Percentiles rank a stretch among this genome's conserved stretches.
Conservation (phyloP, 1,140 invertebrate species). For the Holcopasites calliopsidis region DNA sequence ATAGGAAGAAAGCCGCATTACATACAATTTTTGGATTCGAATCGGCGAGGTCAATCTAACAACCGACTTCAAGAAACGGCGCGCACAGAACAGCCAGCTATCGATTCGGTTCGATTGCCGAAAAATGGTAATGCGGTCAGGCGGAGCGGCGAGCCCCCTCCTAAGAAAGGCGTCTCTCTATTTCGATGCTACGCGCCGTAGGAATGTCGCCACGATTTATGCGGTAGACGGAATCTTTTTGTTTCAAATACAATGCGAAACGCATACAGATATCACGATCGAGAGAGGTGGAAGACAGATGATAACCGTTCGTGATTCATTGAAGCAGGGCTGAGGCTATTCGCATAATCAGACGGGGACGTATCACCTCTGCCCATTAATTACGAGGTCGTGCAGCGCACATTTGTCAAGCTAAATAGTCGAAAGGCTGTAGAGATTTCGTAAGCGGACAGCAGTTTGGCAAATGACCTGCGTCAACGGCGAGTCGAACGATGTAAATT, state of each 20-base stretch:
- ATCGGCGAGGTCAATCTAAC: conserved; percentile 2
- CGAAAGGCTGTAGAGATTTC: neutral
- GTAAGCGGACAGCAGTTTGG: neutral
- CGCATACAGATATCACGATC: neutral
- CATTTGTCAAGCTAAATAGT: conserved; percentile 47
- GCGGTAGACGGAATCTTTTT: neutral
- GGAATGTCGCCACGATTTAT: conserved; percentile 25
- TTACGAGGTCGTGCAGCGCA: conserved; percentile 31
- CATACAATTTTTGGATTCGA: conserved; percentile 16
- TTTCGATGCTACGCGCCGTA: conserved; percentile 15
- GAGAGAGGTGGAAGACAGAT: neutral
- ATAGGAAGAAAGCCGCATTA: neutral
- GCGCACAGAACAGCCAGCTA: neutral
- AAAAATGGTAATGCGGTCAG: conserved; percentile 48
- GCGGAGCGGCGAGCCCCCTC: conserved; percentile 7
- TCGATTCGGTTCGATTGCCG: conserved; percentile 47
- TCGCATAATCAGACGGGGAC: conserved; percentile 54
- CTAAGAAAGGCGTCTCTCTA: conserved; percentile 33
- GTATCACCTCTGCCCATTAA: conserved; percentile 52
- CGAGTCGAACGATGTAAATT: neutral
- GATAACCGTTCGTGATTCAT: conserved; percentile 42
- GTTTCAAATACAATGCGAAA: neutral
- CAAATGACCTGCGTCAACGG: conserved; percentile 42
- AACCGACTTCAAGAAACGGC: neutral
- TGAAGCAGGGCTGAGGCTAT: conserved; percentile 31